Conservation (phyloP, 2,888 invertebrate species). For the Troides helena region DNA sequence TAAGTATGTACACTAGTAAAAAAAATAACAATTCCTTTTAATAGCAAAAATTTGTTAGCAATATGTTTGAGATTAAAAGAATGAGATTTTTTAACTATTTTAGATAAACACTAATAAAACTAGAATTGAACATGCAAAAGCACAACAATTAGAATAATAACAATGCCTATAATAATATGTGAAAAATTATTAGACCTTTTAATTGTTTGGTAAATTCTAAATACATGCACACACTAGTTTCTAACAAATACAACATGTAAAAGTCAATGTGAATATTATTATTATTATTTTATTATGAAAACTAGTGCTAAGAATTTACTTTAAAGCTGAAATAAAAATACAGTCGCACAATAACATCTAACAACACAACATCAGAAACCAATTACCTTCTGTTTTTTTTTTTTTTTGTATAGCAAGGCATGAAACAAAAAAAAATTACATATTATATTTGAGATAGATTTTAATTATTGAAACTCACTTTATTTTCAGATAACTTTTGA, state of each 20-base stretch:
- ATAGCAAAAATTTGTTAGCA: too few species aligned
- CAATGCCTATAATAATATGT: neutral
- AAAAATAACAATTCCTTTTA: neutral
- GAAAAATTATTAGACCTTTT: neutral
- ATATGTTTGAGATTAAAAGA: too few species aligned
- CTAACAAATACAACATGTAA: neutral
- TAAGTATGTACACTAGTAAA: too few species aligned
- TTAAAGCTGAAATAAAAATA: slow-evolving; percentile 1
- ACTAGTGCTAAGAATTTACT: neutral
- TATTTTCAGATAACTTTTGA: neutral
- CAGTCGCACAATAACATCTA: slow-evolving; percentile 4
- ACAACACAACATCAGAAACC: slow-evolving; percentile 35
- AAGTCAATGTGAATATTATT: neutral
- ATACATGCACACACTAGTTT: neutral
- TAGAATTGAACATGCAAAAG: neutral
- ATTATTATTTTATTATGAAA: neutral
- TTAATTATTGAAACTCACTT: neutral
- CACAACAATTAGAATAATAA: neutral
- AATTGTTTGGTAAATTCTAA: neutral
- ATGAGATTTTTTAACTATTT: neutral
- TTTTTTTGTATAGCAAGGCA: slow-evolving; percentile 54
- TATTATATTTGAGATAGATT: neutral
- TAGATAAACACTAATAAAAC: neutral
- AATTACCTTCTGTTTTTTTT: slow-evolving; percentile 66
- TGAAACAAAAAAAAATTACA: slow-evolving; percentile 61